Percentiles rank a stretch among this genome's conserved stretches.
Conservation (phyloP, 2,113 vertebrate genomes). For the Poeciliopsis turrubarensis region DNA sequence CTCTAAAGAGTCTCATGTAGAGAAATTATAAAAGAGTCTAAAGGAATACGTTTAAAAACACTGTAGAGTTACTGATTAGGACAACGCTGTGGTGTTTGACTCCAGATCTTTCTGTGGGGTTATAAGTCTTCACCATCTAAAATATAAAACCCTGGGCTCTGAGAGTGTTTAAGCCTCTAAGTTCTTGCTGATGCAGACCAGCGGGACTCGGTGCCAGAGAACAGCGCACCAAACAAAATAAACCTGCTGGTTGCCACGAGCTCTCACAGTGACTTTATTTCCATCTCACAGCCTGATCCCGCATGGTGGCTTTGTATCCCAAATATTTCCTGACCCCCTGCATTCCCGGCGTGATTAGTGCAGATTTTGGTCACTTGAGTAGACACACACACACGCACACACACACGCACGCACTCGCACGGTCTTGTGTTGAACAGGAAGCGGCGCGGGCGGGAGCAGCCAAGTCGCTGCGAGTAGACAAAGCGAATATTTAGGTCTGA, state of each 20-base stretch:
- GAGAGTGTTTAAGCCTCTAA: conserved; percentile 12
- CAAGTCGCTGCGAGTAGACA: no score
- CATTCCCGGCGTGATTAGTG: conserved; percentile 69
- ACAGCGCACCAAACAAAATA: conserved; percentile 52
- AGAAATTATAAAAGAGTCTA: neutral
- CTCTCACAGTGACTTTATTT: conserved; percentile 47
- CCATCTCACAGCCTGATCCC: conserved; percentile 56
- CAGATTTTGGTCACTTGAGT: conserved; percentile 56
- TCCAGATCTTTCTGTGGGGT: neutral
- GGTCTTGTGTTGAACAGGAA: neutral
- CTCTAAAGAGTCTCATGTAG: neutral
- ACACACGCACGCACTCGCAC: neutral
- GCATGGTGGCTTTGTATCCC: conserved; percentile 39
- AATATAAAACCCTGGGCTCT: neutral
- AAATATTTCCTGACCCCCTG: conserved; percentile 55
- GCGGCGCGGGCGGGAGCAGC: neutral
- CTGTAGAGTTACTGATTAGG: neutral
- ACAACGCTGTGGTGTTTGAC: no score
- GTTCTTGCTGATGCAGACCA: conserved; percentile 26
- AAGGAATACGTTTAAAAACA: neutral
- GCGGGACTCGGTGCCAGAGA: conserved; percentile 40
- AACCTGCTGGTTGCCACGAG: conserved; percentile 11
- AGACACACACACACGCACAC: conserved; percentile 6
- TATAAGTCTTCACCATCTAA: neutral
- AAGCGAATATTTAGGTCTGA: neutral